These are phyloP conservation scores for Zoanthus sociatus DNA, from an alignment of 92 coral and sea anemone genomes.

Conservation along the genomic window DNA sequence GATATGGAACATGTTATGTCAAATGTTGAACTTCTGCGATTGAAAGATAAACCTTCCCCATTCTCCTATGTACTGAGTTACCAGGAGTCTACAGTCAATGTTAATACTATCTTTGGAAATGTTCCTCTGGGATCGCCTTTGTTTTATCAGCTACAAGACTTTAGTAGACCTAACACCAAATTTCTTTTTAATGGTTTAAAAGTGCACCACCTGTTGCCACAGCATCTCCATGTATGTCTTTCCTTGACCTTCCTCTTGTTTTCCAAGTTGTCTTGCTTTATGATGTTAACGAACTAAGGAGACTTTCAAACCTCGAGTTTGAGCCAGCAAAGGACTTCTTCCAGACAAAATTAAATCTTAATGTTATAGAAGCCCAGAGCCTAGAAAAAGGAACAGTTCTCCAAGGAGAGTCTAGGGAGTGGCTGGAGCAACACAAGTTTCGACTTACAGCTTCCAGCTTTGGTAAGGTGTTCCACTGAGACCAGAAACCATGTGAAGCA, in stretches of 20 bases:
- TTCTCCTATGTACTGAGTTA: slow-evolving; percentile 54
- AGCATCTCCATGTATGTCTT: too few relatives aligned
- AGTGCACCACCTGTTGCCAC: not conserved
- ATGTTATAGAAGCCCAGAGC: too few relatives aligned
- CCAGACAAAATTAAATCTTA: too few relatives aligned
- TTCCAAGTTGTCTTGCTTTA: too few relatives aligned
- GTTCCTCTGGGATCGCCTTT: slow-evolving; percentile 43
- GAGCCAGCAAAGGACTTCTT: too few relatives aligned
- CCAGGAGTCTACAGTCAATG: slow-evolving; percentile 46
- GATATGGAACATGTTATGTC: too few relatives aligned
- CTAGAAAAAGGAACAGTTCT: slow-evolving; percentile 56
- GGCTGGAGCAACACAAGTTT: slow-evolving; percentile 53
- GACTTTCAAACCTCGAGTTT: too few relatives aligned
- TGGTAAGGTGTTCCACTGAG: slow-evolving; percentile 22
- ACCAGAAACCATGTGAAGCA: too few relatives aligned
- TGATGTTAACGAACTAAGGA: too few relatives aligned
- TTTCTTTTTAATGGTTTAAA: too few relatives aligned
- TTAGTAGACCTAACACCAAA: too few relatives aligned
- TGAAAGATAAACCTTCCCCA: slow-evolving; percentile 45
- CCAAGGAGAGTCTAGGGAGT: slow-evolving; percentile 58
- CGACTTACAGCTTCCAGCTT: slow-evolving; percentile 69
- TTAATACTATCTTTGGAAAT: slow-evolving; percentile 55
- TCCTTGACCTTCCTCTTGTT: too few relatives aligned
- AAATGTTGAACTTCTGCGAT: slow-evolving; percentile 51
- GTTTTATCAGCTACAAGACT: slow-evolving; percentile 37